Evolutionary conservation across 2,797 vertebrate genomes (phyloP), one percentile per base, ranked within the genome.

Genomic region (Antrozous pallidus): DNA sequence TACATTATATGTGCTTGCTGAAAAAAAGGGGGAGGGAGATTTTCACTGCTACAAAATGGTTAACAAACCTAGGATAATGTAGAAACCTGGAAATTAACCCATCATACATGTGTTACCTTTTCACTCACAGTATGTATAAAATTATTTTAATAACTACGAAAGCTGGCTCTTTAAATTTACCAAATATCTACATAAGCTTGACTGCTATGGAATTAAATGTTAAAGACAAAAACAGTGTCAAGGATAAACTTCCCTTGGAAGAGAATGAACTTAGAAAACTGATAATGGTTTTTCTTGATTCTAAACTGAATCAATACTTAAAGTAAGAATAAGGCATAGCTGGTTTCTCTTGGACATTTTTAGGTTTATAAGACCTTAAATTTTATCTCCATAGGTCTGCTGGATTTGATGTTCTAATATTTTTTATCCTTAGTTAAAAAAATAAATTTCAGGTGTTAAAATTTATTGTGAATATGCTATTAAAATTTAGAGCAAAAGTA

Each of bases 151-250:
- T 67, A 79, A 56, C 47, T 94, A 93, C 20, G 13, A 93, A 91
- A 93, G 36, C 17, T 83, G 26, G 47, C 36, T 92, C n/a, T 96
- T 85, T 80, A 93, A 95, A 95, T 91, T 12, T 81, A 24, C 12
- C 71, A 86, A 77, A 38, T 87, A 88, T 75, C 51, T 83, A 90
- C 1, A 69, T 58, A 92, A 94, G 49, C 22, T 90, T 45, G 80
- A 90, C 67, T 81, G 36, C 24, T 93, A 83, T 0, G 26, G 36
- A 83, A 95, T 47, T 91, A 82, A 81, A 92, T 12, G 4, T 4
- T 56, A 58, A 91, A 63, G 67, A 87, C 38, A 95, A 93, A 91
- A 95, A 86, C 4, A 77, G 69, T 36, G n/a, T 71, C 69, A 90
- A 93, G 42, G 65, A 71, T 58, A 94, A 86, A 81, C 12, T 47